These are phyloP conservation scores for Diorhabda elongata DNA, from an alignment of 1,140 invertebrate genomes.

Conservation along the genomic window DNA sequence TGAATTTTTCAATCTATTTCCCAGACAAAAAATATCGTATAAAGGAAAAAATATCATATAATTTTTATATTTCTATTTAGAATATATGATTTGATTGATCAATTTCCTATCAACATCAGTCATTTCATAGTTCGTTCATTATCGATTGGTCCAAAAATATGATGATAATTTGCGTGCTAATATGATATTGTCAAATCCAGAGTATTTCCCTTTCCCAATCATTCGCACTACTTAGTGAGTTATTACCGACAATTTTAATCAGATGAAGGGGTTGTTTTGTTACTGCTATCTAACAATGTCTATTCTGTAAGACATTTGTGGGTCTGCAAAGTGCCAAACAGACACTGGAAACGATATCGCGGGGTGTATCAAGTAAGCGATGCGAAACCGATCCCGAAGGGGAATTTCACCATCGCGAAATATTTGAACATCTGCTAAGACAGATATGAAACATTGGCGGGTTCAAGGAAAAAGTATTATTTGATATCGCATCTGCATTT, in stretches of 20 bases:
- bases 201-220: too few relatives aligned
- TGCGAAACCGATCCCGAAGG: conserved; percentile 14
- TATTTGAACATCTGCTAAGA: conserved; percentile 18
- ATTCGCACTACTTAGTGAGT: background rate
- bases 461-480: background rate
- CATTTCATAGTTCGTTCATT: too few relatives aligned
- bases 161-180: too few relatives aligned
- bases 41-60: too few relatives aligned
- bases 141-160: too few relatives aligned
- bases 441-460: background rate
- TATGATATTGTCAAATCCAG: too few relatives aligned
- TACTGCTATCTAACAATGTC: conserved; percentile 13
- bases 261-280: conserved; percentile 21
- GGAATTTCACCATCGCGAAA: conserved; percentile 14
- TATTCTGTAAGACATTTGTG: background rate
- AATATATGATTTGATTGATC: too few relatives aligned
- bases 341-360: conserved; percentile 19
- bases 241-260: conserved; percentile 18
- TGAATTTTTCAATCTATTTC: too few relatives aligned
- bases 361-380: conserved; percentile 18
- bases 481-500: too few relatives aligned
- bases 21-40: too few relatives aligned
- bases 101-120: too few relatives aligned
- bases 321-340: conserved; percentile 23
- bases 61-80: too few relatives aligned